Evolutionary conservation across 2,888 invertebrate species (phyloP).

Genomic region (Leucophenga maculata): DNA sequence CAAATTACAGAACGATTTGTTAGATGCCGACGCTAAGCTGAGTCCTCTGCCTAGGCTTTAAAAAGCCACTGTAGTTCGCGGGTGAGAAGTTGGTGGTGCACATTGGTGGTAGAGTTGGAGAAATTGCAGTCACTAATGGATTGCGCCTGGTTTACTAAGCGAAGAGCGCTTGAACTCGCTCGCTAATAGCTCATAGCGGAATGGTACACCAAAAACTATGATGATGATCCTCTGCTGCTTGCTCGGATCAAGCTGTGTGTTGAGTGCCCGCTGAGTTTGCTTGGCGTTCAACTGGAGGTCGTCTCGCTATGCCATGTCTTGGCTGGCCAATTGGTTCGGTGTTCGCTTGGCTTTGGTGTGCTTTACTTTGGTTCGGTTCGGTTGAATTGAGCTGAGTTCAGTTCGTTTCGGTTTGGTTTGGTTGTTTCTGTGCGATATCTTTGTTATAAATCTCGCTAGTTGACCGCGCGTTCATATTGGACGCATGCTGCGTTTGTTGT

Average conservation of each 20-base stretch:
- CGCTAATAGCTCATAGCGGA: conserved; percentile 60
- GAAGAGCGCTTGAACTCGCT: conserved; percentile 49
- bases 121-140: conserved; percentile 54
- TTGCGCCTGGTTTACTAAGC: conserved; percentile 46
- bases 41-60: conserved; percentile 2
- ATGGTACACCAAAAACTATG: too few species aligned
- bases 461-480: conserved; percentile 57
- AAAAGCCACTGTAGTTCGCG: background rate
- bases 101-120: conserved; percentile 4
- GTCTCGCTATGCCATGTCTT: background rate
- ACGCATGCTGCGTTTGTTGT: conserved; percentile 60
- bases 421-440: conserved; percentile 59
- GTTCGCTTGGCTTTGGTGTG: background rate
- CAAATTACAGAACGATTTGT: conserved; percentile 68
- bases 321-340: background rate
- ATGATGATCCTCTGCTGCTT: too few species aligned
- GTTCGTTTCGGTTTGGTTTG: background rate
- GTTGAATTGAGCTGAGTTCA: background rate
- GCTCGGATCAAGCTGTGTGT: background rate
- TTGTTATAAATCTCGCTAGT: conserved; percentile 68
- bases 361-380: background rate
- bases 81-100: background rate
- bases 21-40: conserved; percentile 55
- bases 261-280: background rate
- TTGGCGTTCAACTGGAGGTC: conserved; percentile 7